Conservation (phyloP, 92 coral and sea anemone genomes). For the Muricea muricata region DNA sequence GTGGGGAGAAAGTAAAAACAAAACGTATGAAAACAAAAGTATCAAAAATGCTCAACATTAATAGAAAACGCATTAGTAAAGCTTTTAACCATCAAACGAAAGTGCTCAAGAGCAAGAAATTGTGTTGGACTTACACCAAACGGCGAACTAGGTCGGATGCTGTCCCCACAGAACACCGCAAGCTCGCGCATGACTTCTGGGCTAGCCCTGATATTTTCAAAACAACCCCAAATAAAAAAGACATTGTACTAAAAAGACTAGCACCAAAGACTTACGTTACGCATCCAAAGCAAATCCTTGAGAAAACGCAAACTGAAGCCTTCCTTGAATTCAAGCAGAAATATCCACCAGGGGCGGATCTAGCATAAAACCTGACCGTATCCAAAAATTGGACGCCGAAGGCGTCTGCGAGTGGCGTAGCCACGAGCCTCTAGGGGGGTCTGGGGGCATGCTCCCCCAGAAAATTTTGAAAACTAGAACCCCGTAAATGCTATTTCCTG, state of each 20-base stretch:
- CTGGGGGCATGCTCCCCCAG: no score
- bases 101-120: conserved; percentile 24
- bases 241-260: no score
- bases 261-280: conserved; percentile 48
- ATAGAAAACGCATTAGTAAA: conserved; percentile 27
- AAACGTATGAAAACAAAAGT: conserved; percentile 38
- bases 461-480: no score
- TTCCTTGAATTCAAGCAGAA: conserved; percentile 58
- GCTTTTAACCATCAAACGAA: conserved; percentile 20
- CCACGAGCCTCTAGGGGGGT: no score
- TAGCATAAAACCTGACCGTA: no score
- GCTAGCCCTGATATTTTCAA: conserved; percentile 60
- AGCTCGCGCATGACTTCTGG: conserved; percentile 62
- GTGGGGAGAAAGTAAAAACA: no score
- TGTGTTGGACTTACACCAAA: no score
- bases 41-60: conserved; percentile 31
- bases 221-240: conserved; percentile 74
- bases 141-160: conserved; percentile 38
- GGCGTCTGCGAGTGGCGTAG: no score
- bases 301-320: no score
- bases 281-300: conserved; percentile 71
- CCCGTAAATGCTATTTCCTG: no score
- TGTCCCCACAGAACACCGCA: conserved; percentile 32
- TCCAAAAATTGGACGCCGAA: no score
- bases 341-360: no score